phyloP scores from a whole-genome alignment of 2,888 invertebrate genomes.

The Pachydiplax longipennis region DNA sequence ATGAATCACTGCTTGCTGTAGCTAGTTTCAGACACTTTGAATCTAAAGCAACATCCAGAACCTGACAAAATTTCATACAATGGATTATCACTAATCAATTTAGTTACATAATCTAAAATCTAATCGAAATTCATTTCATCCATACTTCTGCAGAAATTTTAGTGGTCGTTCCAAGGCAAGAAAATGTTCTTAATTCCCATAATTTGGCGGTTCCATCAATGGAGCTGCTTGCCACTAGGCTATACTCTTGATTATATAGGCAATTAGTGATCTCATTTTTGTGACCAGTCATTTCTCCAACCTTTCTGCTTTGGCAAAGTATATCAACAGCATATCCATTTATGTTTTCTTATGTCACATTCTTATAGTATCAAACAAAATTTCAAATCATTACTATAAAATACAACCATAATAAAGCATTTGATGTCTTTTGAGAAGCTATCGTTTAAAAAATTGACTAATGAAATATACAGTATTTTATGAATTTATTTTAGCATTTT shows the following conservation, averaged over 20 bases:
- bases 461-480: too few relatives aligned
- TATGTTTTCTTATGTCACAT: not conserved
- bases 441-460: too few relatives aligned
- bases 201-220: conserved; percentile 74
- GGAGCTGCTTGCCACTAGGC: conserved; percentile 73
- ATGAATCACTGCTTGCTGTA: conserved; percentile 78
- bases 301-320: conserved; percentile 60
- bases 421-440: not conserved
- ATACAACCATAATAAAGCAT: not conserved
- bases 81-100: not conserved
- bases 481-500: too few relatives aligned
- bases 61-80: conserved; percentile 57
- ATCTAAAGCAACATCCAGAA: conserved; percentile 80
- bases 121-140: not conserved
- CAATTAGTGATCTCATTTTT: conserved; percentile 74
- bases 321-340: not conserved
- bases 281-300: conserved; percentile 69
- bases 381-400: not conserved
- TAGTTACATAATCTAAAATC: not conserved
- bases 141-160: conserved; percentile 71
- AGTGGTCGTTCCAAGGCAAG: conserved; percentile 67
- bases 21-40: conserved; percentile 75
- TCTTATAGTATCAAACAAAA: too few relatives aligned
- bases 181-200: conserved; percentile 71
- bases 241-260: conserved; percentile 72